These are phyloP conservation scores for Poeciliopsis infans DNA, from an alignment of 2,797 vertebrate species.

Conservation along the genomic window DNA sequence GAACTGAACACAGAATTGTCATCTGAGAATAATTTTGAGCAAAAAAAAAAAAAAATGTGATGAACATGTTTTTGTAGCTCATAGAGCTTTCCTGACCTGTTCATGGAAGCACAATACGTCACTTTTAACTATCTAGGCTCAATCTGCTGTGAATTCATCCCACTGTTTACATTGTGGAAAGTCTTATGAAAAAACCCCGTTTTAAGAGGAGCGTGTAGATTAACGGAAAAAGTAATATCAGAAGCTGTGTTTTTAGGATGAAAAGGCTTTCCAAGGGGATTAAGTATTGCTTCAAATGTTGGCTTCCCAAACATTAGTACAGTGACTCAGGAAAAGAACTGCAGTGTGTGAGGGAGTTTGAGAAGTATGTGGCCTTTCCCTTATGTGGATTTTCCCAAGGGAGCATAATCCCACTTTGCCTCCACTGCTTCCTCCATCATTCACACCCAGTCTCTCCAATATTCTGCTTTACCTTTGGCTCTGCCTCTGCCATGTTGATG, in stretches of 20 bases:
- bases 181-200: conserved; percentile 22
- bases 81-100: not conserved
- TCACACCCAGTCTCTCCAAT: conserved; percentile 19
- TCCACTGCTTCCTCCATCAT: conserved; percentile 38
- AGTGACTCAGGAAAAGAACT: conserved; percentile 60
- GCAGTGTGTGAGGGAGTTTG: conserved; percentile 55
- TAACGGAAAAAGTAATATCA: conserved; percentile 41
- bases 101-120: no score
- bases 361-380: conserved; percentile 73
- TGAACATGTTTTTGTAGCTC: no score
- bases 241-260: conserved; percentile 44
- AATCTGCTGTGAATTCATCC: conserved; percentile 20
- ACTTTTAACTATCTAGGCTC: conserved; percentile 32
- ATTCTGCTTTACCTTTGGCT: conserved; percentile 13
- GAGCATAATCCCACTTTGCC: conserved; percentile 50
- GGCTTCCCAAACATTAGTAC: conserved; percentile 52
- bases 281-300: conserved; percentile 57
- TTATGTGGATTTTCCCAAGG: conserved; percentile 57
- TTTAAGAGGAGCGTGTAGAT: conserved; percentile 11
- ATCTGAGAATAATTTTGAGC: no score
- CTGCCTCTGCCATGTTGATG: conserved; percentile 23
- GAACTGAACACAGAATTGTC: no score
- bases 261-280: conserved; percentile 54
- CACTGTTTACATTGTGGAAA: conserved; percentile 34
- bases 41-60: no score